Percentiles rank a stretch among this genome's conserved stretches.
Evolutionary conservation across 2,113 vertebrate species (phyloP).

Genomic region (Egretta garzetta): DNA sequence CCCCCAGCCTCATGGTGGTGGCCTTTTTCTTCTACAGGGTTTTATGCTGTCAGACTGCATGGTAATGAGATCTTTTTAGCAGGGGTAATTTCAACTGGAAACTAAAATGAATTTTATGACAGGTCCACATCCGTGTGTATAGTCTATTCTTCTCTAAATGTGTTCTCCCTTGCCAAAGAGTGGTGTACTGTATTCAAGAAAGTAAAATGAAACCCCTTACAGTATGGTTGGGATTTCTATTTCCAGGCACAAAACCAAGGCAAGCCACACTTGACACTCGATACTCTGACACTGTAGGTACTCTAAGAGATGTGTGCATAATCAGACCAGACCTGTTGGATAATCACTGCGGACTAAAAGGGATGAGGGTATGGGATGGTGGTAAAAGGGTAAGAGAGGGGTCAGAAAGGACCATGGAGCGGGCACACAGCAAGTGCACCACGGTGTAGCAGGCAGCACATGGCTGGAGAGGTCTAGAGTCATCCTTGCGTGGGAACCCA

Average conservation of each 20-base stretch:
- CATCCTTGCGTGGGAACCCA: neutral
- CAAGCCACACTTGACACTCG: neutral
- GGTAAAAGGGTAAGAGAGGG: neutral
- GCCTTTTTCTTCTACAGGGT: neutral
- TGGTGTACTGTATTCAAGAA: neutral
- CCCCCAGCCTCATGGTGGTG: neutral
- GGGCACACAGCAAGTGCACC: neutral
- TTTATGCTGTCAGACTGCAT: neutral
- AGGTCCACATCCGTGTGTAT: neutral
- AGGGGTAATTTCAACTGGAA: constrained; percentile 31
- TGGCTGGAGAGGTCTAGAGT: neutral
- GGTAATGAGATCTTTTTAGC: neutral
- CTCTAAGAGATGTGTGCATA: neutral
- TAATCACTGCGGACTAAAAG: neutral
- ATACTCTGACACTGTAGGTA: neutral
- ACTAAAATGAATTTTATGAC: neutral
- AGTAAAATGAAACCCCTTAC: constrained; percentile 25
- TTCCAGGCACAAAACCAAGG: constrained; percentile 48
- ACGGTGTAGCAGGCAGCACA: neutral
- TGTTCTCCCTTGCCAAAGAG: constrained; percentile 30
- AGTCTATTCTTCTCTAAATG: constrained; percentile 5
- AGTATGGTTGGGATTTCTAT: constrained; percentile 27
- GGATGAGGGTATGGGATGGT: neutral
- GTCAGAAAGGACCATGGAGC: neutral
- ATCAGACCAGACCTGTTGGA: neutral